Percentiles rank a stretch among this genome's conserved stretches.
These are phyloP conservation scores for Chaetops frenatus DNA, from an alignment of 2,113 vertebrate genomes.

Conservation along the genomic window DNA sequence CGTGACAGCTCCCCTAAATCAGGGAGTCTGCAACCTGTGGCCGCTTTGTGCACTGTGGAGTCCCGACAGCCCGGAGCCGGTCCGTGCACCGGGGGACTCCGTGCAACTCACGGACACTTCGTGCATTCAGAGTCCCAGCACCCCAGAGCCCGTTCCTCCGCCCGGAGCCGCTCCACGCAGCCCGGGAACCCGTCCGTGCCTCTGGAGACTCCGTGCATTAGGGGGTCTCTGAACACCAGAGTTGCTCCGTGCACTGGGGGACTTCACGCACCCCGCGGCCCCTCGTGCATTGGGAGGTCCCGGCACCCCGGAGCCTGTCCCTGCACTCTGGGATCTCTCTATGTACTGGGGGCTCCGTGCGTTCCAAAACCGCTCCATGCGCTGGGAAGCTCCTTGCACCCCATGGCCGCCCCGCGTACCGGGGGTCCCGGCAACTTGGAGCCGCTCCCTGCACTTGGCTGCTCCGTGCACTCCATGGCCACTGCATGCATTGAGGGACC, in stretches of 20 bases:
- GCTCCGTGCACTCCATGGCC: background rate
- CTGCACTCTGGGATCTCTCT: background rate
- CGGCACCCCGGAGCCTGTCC: background rate
- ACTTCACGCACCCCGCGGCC: too few species aligned
- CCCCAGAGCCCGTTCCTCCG: background rate
- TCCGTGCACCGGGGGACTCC: background rate
- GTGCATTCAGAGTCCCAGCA: background rate
- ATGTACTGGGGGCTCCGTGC: background rate
- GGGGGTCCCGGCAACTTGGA: background rate
- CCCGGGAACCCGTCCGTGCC: background rate
- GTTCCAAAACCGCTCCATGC: background rate
- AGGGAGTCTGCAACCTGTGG: too few species aligned
- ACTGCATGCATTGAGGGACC: too few species aligned
- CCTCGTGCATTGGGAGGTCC: too few species aligned
- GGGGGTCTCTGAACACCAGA: too few species aligned
- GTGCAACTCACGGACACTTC: background rate
- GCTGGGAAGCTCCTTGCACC: background rate
- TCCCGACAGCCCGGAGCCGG: background rate
- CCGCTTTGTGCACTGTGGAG: background rate
- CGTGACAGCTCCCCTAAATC: background rate
- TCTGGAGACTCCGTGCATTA: background rate
- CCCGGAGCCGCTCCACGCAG: background rate
- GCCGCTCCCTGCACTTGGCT: background rate
- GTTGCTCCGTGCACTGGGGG: too few species aligned
- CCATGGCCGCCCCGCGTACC: background rate